phyloP scores from a whole-genome alignment of 2,113 vertebrate genomes.

The Tachysurus fulvidraco region DNA sequence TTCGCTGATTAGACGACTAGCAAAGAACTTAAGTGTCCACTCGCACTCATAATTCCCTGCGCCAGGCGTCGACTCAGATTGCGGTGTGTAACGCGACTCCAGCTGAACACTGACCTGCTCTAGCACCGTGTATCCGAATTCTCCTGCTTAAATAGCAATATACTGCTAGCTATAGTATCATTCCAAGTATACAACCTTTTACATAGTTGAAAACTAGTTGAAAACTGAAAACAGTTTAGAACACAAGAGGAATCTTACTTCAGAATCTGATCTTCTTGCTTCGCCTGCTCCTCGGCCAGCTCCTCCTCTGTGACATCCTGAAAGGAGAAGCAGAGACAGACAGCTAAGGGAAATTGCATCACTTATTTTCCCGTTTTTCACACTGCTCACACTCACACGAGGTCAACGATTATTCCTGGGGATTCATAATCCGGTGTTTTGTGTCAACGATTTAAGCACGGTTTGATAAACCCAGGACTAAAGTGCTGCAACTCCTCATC shows the following conservation, averaged over 20 bases:
- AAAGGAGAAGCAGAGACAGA: constrained; percentile 13
- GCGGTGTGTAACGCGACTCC: not conserved
- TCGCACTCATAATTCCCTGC: too few relatives aligned
- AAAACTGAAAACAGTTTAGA: not conserved
- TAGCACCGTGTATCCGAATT: not conserved
- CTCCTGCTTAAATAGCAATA: not conserved
- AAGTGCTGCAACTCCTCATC: not conserved
- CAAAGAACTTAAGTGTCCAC: not conserved
- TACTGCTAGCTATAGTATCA: not conserved
- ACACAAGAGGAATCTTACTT: constrained; percentile 73
- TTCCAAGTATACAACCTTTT: not conserved
- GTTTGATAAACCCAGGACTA: not conserved
- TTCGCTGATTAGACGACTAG: not conserved
- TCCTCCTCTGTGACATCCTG: constrained; percentile 92
- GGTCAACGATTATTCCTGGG: too few relatives aligned
- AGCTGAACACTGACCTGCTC: not conserved
- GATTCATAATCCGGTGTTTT: too few relatives aligned
- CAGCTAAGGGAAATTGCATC: not conserved
- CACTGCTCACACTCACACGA: too few relatives aligned
- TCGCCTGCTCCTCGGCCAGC: constrained; percentile 85
- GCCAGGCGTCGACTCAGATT: not conserved
- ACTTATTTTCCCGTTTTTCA: too few relatives aligned
- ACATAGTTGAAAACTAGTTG: too few relatives aligned
- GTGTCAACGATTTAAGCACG: too few relatives aligned
- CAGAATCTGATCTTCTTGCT: constrained; percentile 86